Percentiles rank a stretch among this genome's conserved stretches.
phyloP scores from a whole-genome alignment of 2,113 vertebrate genomes.

The Pelvicachromis taeniatus region DNA sequence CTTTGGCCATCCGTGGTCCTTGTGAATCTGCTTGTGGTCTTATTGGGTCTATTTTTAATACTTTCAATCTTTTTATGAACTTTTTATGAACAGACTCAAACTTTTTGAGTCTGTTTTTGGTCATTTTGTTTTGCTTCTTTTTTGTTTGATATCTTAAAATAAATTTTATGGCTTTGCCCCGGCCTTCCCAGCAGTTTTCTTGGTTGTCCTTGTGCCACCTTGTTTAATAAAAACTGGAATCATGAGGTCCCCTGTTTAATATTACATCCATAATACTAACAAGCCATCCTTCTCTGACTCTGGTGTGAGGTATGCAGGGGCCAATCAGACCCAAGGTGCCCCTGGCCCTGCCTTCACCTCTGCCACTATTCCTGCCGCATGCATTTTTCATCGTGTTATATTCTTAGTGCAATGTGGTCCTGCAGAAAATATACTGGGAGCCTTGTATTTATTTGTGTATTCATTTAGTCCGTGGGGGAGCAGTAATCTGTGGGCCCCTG shows the following conservation, averaged over 20 bases:
- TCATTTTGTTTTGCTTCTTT: not conserved
- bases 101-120: not conserved
- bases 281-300: not conserved
- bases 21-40: not conserved
- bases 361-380: not conserved
- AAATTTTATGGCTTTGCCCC: not conserved
- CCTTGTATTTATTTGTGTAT: conserved; percentile 30
- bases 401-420: not conserved
- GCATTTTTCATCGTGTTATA: not conserved
- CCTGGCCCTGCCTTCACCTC: not conserved
- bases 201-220: not conserved
- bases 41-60: not conserved
- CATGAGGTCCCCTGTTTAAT: not conserved
- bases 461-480: conserved; percentile 29
- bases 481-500: conserved; percentile 34
- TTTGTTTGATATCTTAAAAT: not conserved
- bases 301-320: not conserved
- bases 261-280: not conserved
- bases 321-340: not conserved
- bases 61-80: not conserved
- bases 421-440: not conserved
- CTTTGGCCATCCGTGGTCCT: not conserved
- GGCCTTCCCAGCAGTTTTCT: not conserved
- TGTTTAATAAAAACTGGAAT: not conserved
- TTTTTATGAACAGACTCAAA: too few relatives aligned